Percentiles rank a stretch among this genome's conserved stretches.
These are phyloP conservation scores for Poecilia wingei DNA, from an alignment of 2,797 vertebrate genomes.

Conservation along the genomic window DNA sequence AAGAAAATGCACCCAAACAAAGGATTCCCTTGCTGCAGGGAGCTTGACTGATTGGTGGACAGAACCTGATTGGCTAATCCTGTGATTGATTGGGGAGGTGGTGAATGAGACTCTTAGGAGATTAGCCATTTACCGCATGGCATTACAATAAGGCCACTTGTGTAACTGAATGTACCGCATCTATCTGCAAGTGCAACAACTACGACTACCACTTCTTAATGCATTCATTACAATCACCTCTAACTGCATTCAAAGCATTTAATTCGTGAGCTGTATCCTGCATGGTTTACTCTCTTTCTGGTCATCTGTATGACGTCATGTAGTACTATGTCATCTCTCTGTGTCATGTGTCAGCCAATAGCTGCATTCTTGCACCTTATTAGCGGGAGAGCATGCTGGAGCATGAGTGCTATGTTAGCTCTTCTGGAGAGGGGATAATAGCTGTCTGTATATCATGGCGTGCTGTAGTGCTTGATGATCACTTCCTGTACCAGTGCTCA, in stretches of 20 bases:
- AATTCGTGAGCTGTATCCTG: conserved; percentile 77
- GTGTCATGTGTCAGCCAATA: conserved; percentile 75
- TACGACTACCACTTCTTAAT: conserved; percentile 78
- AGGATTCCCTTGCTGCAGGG: conserved; percentile 62
- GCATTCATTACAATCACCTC: conserved; percentile 82
- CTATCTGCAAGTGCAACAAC: conserved; percentile 79
- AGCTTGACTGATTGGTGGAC: conserved; percentile 60
- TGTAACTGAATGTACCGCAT: conserved; percentile 80
- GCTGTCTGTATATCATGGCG: conserved; percentile 54
- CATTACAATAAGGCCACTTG: conserved; percentile 70
- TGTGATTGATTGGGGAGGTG: conserved; percentile 73
- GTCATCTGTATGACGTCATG: conserved; percentile 76
- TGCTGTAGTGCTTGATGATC: conserved; percentile 50
- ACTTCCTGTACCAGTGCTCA: conserved; percentile 46
- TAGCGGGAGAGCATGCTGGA: conserved; percentile 76
- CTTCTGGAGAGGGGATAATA: conserved; percentile 55
- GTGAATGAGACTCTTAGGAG: conserved; percentile 73
- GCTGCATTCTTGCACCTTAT: conserved; percentile 75
- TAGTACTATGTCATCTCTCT: conserved; percentile 74
- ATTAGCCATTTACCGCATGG: conserved; percentile 81
- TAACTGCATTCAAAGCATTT: conserved; percentile 78
- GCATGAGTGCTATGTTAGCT: conserved; percentile 77
- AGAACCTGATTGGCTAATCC: conserved; percentile 76
- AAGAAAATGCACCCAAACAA: conserved; percentile 73
- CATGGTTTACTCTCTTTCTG: conserved; percentile 80